Evolutionary conservation across 2,113 vertebrate genomes (phyloP).

Genomic region (Callocephalon fimbriatum): DNA sequence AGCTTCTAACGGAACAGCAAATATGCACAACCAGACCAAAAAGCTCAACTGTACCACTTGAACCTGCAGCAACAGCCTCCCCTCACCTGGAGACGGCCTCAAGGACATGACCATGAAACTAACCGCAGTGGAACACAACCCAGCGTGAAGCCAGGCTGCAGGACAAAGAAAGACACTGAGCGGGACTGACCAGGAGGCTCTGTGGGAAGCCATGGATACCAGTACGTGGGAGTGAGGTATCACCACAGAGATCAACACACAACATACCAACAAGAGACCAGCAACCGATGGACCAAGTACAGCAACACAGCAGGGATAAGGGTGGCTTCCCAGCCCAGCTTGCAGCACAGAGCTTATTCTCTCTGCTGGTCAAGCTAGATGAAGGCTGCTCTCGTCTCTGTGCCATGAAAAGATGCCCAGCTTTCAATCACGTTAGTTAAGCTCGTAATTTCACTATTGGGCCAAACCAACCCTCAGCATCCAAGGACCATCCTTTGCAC

Average conservation of each 20-base stretch:
- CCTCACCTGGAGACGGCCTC: rapidly evolving
- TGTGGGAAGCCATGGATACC: background rate
- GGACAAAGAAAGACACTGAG: background rate
- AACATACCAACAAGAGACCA: background rate
- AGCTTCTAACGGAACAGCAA: background rate
- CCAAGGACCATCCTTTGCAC: background rate
- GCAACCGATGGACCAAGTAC: background rate
- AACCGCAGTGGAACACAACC: background rate
- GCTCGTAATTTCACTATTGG: background rate
- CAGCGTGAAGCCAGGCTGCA: background rate
- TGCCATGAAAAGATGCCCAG: background rate
- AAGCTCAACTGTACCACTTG: background rate
- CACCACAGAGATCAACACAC: background rate
- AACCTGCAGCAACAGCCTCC: background rate
- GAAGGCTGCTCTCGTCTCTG: background rate
- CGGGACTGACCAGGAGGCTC: rapidly evolving
- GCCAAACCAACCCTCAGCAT: background rate
- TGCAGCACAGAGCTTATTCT: background rate
- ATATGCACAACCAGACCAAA: background rate
- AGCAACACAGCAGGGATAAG: background rate
- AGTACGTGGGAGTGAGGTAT: rapidly evolving
- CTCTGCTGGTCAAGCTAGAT: background rate
- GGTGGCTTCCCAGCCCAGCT: background rate
- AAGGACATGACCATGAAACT: background rate
- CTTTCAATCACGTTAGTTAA: rapidly evolving